Conservation (phyloP, 2,888 invertebrate genomes). For the Crematogaster levior region DNA sequence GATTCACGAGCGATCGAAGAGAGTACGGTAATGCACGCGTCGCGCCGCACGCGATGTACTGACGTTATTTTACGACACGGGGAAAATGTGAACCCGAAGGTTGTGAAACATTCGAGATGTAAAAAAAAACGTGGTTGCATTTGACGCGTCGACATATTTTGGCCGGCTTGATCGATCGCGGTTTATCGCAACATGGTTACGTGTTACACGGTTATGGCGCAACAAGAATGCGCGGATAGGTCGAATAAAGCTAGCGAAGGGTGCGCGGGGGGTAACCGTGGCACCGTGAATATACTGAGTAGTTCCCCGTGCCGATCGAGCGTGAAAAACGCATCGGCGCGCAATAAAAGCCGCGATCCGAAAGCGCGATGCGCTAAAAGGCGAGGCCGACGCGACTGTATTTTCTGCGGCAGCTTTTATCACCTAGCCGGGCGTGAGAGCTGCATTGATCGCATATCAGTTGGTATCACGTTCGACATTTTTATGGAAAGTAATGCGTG, state of each 20-base stretch:
- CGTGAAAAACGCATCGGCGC: conserved; percentile 71
- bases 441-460: conserved; percentile 64
- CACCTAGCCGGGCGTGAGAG: conserved; percentile 42
- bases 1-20: conserved; percentile 7
- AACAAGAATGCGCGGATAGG: conserved; percentile 36
- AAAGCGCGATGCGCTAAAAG: conserved; percentile 73
- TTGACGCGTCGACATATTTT: conserved; percentile 55
- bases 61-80: background rate
- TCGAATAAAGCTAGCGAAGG: conserved; percentile 16
- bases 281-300: conserved; percentile 42
- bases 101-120: conserved; percentile 5
- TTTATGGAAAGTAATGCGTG: conserved; percentile 48
- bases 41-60: background rate
- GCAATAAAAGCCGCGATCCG: conserved; percentile 73
- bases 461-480: conserved; percentile 29
- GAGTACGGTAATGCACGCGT: conserved; percentile 4
- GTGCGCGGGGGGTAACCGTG: background rate
- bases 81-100: background rate
- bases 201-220: conserved; percentile 60
- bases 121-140: conserved; percentile 39
- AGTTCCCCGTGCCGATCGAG: conserved; percentile 66
- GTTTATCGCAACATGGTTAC: conserved; percentile 56
- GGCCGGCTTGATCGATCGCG: conserved; percentile 51
- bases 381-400: conserved; percentile 62
- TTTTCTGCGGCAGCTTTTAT: conserved; percentile 66